phyloP scores from a whole-genome alignment of 2,113 vertebrate species.

The Nymphicus hollandicus region DNA sequence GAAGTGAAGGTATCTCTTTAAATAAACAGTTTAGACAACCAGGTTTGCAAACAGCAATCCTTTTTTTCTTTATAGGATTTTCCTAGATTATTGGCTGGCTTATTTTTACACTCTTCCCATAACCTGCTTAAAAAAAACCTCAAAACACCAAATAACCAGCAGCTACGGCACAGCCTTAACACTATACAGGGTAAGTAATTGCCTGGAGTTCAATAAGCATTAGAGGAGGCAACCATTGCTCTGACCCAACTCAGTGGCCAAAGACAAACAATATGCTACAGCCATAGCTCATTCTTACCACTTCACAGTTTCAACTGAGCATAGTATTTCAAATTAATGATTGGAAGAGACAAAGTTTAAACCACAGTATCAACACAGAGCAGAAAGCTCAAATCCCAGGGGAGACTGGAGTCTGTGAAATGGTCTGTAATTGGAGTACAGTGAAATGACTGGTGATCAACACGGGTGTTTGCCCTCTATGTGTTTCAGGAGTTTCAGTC shows the following conservation, averaged over 20 bases:
- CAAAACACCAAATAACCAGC: no score
- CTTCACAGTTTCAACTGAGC: not conserved
- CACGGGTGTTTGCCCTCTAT: rapidly evolving
- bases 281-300: rapidly evolving
- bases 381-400: not conserved
- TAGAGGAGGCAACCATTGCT: not conserved
- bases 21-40: not conserved
- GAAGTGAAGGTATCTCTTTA: not conserved
- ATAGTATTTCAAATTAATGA: not conserved
- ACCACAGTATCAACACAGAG: not conserved
- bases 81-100: not conserved
- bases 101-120: not conserved
- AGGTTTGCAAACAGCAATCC: not conserved
- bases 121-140: not conserved
- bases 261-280: not conserved
- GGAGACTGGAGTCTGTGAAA: not conserved
- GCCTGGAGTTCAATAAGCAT: not conserved
- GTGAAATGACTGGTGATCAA: not conserved
- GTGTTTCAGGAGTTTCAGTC: not conserved
- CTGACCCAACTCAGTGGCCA: not conserved
- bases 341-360: not conserved
- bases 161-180: not conserved
- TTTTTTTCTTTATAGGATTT: not conserved
- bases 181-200: not conserved
- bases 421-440: not conserved